Evolutionary conservation across 1,140 invertebrate species (phyloP).

Genomic region (Drosophila asahinai): DNA sequence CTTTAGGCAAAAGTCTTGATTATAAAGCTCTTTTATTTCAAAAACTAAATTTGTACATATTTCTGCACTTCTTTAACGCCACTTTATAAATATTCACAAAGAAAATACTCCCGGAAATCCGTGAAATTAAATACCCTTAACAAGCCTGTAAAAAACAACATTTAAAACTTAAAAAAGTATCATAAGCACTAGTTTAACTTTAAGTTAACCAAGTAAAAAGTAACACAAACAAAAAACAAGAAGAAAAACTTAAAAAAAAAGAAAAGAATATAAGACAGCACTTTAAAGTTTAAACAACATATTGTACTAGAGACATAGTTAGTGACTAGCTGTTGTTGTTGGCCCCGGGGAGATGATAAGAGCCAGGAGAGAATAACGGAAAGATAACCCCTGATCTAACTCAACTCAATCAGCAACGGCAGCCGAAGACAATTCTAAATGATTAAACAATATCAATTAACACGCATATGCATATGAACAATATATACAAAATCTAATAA

Average conservation of each 20-base stretch:
- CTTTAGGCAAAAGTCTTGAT: background rate
- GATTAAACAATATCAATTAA: constrained; percentile 56
- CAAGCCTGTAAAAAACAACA: constrained; percentile 12
- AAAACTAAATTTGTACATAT: constrained; percentile 6
- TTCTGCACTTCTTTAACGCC: background rate
- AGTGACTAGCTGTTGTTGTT: constrained; percentile 31
- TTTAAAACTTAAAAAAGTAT: constrained; percentile 23
- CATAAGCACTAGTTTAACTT: constrained; percentile 13
- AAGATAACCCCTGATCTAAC: constrained; percentile 38
- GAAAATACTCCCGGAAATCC: background rate
- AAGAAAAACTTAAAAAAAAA: background rate
- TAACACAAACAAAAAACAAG: constrained; percentile 2
- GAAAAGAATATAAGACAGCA: constrained; percentile 19
- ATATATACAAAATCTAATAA: constrained; percentile 33
- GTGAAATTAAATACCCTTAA: constrained; percentile 13
- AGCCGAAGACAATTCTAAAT: constrained; percentile 32
- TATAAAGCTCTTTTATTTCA: background rate
- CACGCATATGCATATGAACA: constrained; percentile 45
- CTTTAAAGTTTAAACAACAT: constrained; percentile 41
- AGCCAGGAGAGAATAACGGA: background rate
- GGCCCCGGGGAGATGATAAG: background rate
- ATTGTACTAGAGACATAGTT: constrained; percentile 32
- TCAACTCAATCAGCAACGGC: constrained; percentile 26
- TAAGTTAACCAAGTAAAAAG: constrained; percentile 36
- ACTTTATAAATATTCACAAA: background rate